phyloP scores from a whole-genome alignment of 1,140 invertebrate genomes.

The Drosophila melanica region DNA sequence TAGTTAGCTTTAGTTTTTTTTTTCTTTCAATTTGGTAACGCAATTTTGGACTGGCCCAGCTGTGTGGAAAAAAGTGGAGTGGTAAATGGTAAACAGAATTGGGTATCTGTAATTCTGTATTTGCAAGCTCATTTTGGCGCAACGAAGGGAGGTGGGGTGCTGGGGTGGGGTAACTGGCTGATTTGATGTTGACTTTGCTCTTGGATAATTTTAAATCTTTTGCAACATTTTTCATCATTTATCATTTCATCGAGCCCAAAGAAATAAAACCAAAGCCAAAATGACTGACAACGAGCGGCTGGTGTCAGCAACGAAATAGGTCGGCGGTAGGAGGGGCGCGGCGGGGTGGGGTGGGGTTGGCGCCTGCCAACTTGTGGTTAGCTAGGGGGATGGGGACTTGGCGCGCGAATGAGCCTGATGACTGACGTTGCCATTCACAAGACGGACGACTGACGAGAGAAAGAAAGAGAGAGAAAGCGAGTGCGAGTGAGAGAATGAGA shows the following conservation, averaged over 20 bases:
- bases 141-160: not conserved
- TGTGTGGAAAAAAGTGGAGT: conserved; percentile 11
- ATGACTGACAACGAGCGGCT: conserved; percentile 83
- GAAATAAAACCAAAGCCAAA: conserved; percentile 69
- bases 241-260: conserved; percentile 78
- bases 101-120: conserved; percentile 42
- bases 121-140: conserved; percentile 67
- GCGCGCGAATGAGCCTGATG: conserved; percentile 59
- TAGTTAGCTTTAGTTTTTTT: conserved; percentile 34
- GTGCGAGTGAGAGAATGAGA: conserved; percentile 29
- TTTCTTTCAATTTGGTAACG: too few species aligned
- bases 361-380: conserved; percentile 62
- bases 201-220: conserved; percentile 81
- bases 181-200: conserved; percentile 74
- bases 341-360: conserved; percentile 1
- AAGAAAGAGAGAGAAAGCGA: conserved; percentile 18
- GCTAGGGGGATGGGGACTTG: not conserved
- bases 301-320: conserved; percentile 46
- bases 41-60: conserved; percentile 33
- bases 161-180: conserved; percentile 24
- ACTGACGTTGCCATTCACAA: conserved; percentile 54
- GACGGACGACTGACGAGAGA: conserved; percentile 15
- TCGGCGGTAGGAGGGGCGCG: not conserved
- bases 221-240: conserved; percentile 83
- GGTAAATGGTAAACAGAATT: conserved; percentile 9